Evolutionary conservation across 2,797 vertebrate genomes (phyloP).

Genomic region (Lacerta bilineata): DNA sequence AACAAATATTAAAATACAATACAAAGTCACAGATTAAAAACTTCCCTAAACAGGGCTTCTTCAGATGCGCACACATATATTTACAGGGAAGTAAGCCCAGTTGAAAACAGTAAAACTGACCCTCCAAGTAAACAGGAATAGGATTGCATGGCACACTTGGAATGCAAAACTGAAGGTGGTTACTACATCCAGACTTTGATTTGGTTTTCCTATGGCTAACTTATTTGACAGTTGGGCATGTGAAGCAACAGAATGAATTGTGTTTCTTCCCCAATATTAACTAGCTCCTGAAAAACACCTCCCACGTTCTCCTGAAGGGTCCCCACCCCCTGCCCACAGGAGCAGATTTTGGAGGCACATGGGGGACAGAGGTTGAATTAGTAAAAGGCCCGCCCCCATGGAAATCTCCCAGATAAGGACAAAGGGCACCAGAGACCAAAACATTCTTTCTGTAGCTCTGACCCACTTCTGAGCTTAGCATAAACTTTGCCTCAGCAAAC

Average conservation of each 20-base stretch:
- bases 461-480: neutral
- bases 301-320: neutral
- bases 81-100: neutral
- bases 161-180: neutral
- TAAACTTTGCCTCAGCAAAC: neutral
- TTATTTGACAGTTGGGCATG: conserved; percentile 27
- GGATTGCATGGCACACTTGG: neutral
- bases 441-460: fast-evolving
- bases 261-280: neutral
- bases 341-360: neutral
- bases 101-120: neutral
- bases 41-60: too few species aligned
- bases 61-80: too few species aligned
- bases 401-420: neutral
- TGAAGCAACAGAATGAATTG: neutral
- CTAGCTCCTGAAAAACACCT: neutral
- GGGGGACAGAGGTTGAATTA: neutral
- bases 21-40: too few species aligned
- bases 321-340: neutral
- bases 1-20: too few species aligned
- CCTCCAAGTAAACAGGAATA: neutral
- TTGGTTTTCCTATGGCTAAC: neutral
- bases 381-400: neutral
- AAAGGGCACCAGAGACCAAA: neutral
- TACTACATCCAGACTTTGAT: neutral